phyloP scores from a whole-genome alignment of 2,888 invertebrate genomes.

The Melinopterus prodromus region DNA sequence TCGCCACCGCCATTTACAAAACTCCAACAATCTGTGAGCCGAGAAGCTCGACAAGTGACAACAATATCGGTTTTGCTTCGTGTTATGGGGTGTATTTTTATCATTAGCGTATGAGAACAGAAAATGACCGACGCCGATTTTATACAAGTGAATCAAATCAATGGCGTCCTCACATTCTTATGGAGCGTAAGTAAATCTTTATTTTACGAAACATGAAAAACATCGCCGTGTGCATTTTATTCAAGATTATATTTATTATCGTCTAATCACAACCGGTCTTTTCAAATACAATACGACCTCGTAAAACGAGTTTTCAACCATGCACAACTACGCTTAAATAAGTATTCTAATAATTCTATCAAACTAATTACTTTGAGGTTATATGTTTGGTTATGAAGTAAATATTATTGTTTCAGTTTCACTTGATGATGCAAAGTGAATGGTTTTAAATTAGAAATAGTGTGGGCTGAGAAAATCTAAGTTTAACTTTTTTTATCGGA shows the following conservation, averaged over 20 bases:
- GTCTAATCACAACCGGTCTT: constrained; percentile 25
- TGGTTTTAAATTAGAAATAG: constrained; percentile 19
- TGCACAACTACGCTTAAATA: not conserved
- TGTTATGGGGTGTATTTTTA: constrained; percentile 23
- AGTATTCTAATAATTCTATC: not conserved
- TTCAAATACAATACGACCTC: constrained; percentile 11
- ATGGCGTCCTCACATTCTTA: constrained; percentile 80
- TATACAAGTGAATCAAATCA: constrained; percentile 77
- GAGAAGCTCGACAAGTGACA: not conserved
- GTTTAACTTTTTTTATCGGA: not conserved
- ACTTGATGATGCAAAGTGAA: too few relatives aligned
- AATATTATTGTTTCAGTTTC: not conserved
- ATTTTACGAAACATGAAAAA: not conserved
- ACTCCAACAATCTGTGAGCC: not conserved
- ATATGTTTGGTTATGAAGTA: constrained; percentile 1
- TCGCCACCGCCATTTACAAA: not conserved
- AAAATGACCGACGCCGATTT: constrained; percentile 67
- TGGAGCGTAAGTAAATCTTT: constrained; percentile 72
- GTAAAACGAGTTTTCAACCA: constrained; percentile 22
- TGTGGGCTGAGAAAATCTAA: not conserved
- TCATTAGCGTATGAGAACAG: constrained; percentile 9
- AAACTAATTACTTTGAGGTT: constrained; percentile 1
- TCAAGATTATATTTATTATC: constrained; percentile 5
- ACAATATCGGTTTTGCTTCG: constrained; percentile 14
- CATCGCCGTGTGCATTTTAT: not conserved